Percentiles rank a stretch among this genome's conserved stretches.
phyloP scores from a whole-genome alignment of 2,888 invertebrate species.

The Crepidodera aurea region DNA sequence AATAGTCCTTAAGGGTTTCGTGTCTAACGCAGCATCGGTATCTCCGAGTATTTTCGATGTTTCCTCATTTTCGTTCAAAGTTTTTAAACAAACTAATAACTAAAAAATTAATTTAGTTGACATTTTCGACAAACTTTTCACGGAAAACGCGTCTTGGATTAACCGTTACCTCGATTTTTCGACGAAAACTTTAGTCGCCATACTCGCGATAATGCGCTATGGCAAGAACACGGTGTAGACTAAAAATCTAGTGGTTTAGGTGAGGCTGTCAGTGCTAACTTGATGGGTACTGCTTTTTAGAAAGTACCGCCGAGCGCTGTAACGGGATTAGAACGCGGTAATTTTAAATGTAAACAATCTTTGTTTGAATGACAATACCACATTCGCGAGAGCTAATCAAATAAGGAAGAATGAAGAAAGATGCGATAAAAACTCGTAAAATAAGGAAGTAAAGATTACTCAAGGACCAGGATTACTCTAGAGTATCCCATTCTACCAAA shows the following conservation, averaged over 20 bases:
- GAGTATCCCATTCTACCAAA: too few relatives aligned
- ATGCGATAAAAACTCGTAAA: too few relatives aligned
- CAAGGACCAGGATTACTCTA: too few relatives aligned
- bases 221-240: slow-evolving; percentile 40
- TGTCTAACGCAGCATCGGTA: slow-evolving; percentile 32
- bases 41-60: slow-evolving; percentile 28
- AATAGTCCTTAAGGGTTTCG: slow-evolving; percentile 26
- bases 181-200: slow-evolving; percentile 34
- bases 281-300: slow-evolving; percentile 42
- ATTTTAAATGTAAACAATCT: slow-evolving; percentile 30
- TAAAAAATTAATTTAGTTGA: not conserved
- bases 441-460: too few relatives aligned
- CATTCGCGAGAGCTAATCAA: too few relatives aligned
- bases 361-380: not conserved
- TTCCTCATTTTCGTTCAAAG: slow-evolving; percentile 3
- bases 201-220: slow-evolving; percentile 43
- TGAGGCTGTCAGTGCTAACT: slow-evolving; percentile 34
- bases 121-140: not conserved
- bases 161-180: not conserved
- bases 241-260: slow-evolving; percentile 41
- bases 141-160: not conserved
- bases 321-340: slow-evolving; percentile 35
- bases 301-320: slow-evolving; percentile 37
- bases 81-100: not conserved
- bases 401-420: too few relatives aligned